Conservation (phyloP, 2,888 invertebrate species). For the Lydus trimaculatus region DNA sequence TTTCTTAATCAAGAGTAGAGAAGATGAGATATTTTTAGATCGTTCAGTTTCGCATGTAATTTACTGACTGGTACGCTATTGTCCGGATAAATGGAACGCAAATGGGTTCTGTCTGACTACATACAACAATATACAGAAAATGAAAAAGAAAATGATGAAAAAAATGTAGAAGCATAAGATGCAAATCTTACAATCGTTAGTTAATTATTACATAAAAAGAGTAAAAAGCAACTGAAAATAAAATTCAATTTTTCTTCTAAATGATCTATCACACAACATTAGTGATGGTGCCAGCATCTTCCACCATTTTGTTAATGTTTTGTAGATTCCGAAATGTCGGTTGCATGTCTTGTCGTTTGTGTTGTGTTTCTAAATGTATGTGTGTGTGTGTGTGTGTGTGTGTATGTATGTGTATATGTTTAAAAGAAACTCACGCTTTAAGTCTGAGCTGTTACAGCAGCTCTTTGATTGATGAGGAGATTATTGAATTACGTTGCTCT, state of each 20-base stretch:
- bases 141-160: neutral
- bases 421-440: conserved; percentile 14
- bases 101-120: conserved; percentile 8
- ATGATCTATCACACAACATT: neutral
- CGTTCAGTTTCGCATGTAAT: conserved; percentile 13
- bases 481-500: conserved; percentile 50
- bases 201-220: neutral
- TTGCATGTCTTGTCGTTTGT: conserved; percentile 1
- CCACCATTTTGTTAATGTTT: conserved; percentile 1
- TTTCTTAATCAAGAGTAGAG: conserved; percentile 17
- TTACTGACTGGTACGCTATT: conserved; percentile 9
- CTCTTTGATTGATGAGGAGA: conserved; percentile 49
- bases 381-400: neutral
- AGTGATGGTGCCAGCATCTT: conserved; percentile 9
- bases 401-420: neutral
- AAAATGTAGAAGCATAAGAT: neutral
- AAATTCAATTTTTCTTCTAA: too few relatives aligned
- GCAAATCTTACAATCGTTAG: neutral
- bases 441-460: conserved; percentile 21
- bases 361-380: too few relatives aligned
- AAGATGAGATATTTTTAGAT: conserved; percentile 15
- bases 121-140: neutral
- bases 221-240: too few relatives aligned
- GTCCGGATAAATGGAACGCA: conserved; percentile 7
- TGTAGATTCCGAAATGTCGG: conserved; percentile 1